Percentiles rank a stretch among this genome's conserved stretches.
Evolutionary conservation across 2,888 invertebrate species (phyloP).

Genomic region (Sussaba pulchella): DNA sequence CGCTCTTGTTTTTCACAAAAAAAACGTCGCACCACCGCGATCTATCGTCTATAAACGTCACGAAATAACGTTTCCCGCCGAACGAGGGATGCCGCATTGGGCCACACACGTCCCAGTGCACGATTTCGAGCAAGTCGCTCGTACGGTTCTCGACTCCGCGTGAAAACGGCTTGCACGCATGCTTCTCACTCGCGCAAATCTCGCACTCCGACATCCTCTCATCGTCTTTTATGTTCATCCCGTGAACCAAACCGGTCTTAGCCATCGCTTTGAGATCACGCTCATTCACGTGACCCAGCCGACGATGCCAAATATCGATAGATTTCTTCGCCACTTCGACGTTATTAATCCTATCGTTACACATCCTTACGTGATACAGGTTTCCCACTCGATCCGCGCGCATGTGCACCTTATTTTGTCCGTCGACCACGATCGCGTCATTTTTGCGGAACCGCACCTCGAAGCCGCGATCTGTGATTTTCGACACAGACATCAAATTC

Average conservation of each 20-base stretch:
- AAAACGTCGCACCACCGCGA: constrained; percentile 37
- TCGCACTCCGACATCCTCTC: constrained; percentile 55
- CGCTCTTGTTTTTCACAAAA: constrained; percentile 41
- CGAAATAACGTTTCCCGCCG: constrained; percentile 39
- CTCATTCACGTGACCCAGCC: constrained; percentile 56
- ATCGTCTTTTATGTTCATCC: constrained; percentile 47
- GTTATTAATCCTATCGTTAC: constrained; percentile 14
- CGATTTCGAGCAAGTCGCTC: constrained; percentile 44
- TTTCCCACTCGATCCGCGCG: constrained; percentile 48
- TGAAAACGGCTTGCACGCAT: constrained; percentile 44
- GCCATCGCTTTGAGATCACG: constrained; percentile 56
- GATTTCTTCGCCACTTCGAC: constrained; percentile 1
- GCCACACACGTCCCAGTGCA: constrained; percentile 21
- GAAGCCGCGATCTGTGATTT: too few relatives aligned
- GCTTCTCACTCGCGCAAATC: constrained; percentile 53
- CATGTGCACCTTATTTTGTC: constrained; percentile 13
- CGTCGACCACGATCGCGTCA: constrained; percentile 41
- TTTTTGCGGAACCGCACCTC: constrained; percentile 33
- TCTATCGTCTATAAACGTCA: constrained; percentile 50
- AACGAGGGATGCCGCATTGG: constrained; percentile 44
- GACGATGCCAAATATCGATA: constrained; percentile 49
- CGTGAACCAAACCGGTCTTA: constrained; percentile 41
- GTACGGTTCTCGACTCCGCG: constrained; percentile 27
- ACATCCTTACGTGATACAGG: constrained; percentile 34
- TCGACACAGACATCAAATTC: too few relatives aligned